Percentiles rank a stretch among this genome's conserved stretches.
Evolutionary conservation across 1,140 invertebrate species (phyloP).

Genomic region (Condylostylus longicornis): DNA sequence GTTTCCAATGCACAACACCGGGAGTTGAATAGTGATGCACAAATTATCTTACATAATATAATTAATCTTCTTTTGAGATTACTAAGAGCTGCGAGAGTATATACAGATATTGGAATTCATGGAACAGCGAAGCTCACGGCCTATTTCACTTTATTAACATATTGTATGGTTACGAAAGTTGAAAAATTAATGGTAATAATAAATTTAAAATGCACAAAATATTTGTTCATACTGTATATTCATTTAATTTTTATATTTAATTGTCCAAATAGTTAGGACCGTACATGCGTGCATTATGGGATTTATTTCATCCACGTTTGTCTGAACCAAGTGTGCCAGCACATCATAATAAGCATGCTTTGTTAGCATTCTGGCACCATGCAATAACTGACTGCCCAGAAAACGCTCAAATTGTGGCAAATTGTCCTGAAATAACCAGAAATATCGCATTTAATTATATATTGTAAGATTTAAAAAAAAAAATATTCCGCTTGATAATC

Average conservation of each 20-base stretch:
- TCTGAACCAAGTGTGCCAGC: conserved; percentile 89
- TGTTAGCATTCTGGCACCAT: conserved; percentile 84
- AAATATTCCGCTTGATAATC: background rate
- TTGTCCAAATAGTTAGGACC: conserved; percentile 51
- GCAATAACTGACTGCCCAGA: conserved; percentile 82
- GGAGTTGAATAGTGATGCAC: conserved; percentile 50
- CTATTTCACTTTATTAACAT: conserved; percentile 79
- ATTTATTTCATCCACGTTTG: conserved; percentile 83
- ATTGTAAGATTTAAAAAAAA: conserved; percentile 54
- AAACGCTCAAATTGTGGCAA: conserved; percentile 71
- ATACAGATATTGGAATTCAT: conserved; percentile 69
- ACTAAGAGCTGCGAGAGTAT: conserved; percentile 65
- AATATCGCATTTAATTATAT: conserved; percentile 96
- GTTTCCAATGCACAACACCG: conserved; percentile 14
- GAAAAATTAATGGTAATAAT: conserved; percentile 78
- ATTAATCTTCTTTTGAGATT: conserved; percentile 63
- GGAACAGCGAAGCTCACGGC: conserved; percentile 82
- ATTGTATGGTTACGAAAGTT: conserved; percentile 72
- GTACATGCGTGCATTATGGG: conserved; percentile 82
- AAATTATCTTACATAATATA: conserved; percentile 67
- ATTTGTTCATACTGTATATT: background rate
- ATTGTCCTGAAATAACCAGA: conserved; percentile 54
- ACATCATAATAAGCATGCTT: conserved; percentile 87
- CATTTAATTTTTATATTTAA: background rate
- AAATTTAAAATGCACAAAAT: conserved; percentile 3